Evolutionary conservation across 2,888 invertebrate genomes (phyloP).

Genomic region (Eilema depressum): DNA sequence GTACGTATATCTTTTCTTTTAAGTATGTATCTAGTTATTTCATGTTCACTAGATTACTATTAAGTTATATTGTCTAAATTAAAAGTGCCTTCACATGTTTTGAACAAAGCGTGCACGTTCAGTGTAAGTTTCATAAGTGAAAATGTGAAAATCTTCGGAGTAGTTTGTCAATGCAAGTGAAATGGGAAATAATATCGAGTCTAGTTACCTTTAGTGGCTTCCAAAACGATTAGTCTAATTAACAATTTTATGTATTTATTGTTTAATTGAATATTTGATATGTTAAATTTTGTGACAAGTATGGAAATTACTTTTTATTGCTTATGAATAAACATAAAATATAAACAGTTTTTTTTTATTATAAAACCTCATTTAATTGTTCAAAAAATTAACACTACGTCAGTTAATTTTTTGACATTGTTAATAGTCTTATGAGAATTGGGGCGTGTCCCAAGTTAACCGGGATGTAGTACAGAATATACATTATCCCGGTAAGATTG

Average conservation of each 20-base stretch:
- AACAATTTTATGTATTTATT: constrained; percentile 65
- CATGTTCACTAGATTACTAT: constrained; percentile 20
- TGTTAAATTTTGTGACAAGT: constrained; percentile 79
- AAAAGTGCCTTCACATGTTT: constrained; percentile 80
- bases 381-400: not conserved
- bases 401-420: not conserved
- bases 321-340: constrained; percentile 85
- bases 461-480: too few species aligned
- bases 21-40: constrained; percentile 16
- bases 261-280: constrained; percentile 69
- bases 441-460: too few species aligned
- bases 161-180: constrained; percentile 60
- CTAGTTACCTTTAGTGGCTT: constrained; percentile 71
- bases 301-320: constrained; percentile 84
- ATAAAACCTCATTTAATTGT: not conserved
- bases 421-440: too few species aligned
- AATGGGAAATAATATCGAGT: constrained; percentile 45
- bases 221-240: constrained; percentile 67
- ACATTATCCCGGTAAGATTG: too few species aligned
- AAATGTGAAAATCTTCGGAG: constrained; percentile 41
- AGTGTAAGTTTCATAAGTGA: constrained; percentile 32
- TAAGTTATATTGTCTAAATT: constrained; percentile 63
- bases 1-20: not conserved
- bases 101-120: constrained; percentile 61
- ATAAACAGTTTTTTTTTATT: constrained; percentile 52